phyloP scores from a whole-genome alignment of 2,888 invertebrate genomes.

The Agriopis marginaria region DNA sequence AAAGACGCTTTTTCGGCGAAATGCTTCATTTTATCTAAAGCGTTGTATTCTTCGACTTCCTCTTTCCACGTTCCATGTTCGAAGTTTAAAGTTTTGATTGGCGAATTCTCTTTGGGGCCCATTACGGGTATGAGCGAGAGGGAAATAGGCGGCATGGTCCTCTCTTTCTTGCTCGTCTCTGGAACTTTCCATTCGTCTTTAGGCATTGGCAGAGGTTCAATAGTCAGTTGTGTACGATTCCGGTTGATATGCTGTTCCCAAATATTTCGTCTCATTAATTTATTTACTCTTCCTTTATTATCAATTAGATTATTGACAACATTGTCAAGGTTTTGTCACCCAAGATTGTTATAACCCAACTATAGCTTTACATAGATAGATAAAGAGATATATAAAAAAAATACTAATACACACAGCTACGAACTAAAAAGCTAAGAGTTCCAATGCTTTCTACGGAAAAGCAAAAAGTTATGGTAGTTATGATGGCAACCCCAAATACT shows the following conservation, averaged over 20 bases:
- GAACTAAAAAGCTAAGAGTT: constrained; percentile 76
- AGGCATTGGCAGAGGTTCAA: constrained; percentile 74
- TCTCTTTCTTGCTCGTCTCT: constrained; percentile 68
- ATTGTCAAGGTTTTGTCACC: constrained; percentile 67
- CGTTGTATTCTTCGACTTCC: constrained; percentile 78
- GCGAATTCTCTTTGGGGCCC: constrained; percentile 72
- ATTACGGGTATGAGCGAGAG: constrained; percentile 79
- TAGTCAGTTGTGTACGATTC: constrained; percentile 81
- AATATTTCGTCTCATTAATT: constrained; percentile 62
- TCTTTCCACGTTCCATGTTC: constrained; percentile 72
- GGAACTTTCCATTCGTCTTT: constrained; percentile 78
- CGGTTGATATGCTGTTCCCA: constrained; percentile 84
- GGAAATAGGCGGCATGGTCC: constrained; percentile 80
- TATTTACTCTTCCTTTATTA: constrained; percentile 71
- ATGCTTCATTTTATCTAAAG: constrained; percentile 83
- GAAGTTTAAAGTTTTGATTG: constrained; percentile 70
- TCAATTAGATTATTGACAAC: constrained; percentile 84
- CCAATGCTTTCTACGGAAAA: constrained; percentile 76
- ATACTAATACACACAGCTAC: constrained; percentile 71
- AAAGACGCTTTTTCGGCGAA: constrained; percentile 83
- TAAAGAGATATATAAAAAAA: constrained; percentile 60
- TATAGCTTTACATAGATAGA: constrained; percentile 58
- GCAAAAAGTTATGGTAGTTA: constrained; percentile 70
- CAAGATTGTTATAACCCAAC: constrained; percentile 53
- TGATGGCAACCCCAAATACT: constrained; percentile 60